phyloP scores from a whole-genome alignment of 2,888 invertebrate genomes.

The Acleris sparsana region DNA sequence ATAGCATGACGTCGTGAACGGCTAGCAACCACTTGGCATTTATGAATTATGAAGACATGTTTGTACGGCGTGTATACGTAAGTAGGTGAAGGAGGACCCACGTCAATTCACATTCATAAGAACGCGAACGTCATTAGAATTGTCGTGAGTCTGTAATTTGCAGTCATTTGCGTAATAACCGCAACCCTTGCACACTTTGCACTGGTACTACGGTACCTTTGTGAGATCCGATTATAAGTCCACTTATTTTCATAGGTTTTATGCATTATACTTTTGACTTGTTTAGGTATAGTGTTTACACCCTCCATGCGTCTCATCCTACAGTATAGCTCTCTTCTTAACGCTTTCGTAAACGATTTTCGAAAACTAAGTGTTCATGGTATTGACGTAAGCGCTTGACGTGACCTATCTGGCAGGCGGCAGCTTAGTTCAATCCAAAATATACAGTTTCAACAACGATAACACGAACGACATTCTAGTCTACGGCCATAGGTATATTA shows the following conservation, averaged over 20 bases:
- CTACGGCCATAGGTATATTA: too few species aligned
- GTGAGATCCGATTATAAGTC: conserved; percentile 21
- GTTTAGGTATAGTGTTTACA: not conserved
- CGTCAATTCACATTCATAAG: conserved; percentile 60
- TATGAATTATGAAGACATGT: conserved; percentile 11
- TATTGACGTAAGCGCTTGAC: too few species aligned
- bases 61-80: conserved; percentile 33
- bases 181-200: conserved; percentile 55
- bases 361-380: too few species aligned
- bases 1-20: not conserved
- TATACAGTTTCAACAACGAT: too few species aligned
- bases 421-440: too few species aligned
- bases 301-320: too few species aligned
- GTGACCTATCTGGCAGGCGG: too few species aligned
- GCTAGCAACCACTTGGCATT: not conserved
- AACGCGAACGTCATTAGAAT: conserved; percentile 62
- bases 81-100: conserved; percentile 53
- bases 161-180: conserved; percentile 68
- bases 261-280: not conserved
- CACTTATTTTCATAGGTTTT: conserved; percentile 16
- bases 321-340: too few species aligned
- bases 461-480: too few species aligned
- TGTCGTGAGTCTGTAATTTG: conserved; percentile 65
- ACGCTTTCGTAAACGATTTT: too few species aligned
- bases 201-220: conserved; percentile 14